Evolutionary conservation across 2,797 vertebrate species (phyloP), one percentile per base, ranked within the genome.

Genomic region (Urophycis tenuis): DNA sequence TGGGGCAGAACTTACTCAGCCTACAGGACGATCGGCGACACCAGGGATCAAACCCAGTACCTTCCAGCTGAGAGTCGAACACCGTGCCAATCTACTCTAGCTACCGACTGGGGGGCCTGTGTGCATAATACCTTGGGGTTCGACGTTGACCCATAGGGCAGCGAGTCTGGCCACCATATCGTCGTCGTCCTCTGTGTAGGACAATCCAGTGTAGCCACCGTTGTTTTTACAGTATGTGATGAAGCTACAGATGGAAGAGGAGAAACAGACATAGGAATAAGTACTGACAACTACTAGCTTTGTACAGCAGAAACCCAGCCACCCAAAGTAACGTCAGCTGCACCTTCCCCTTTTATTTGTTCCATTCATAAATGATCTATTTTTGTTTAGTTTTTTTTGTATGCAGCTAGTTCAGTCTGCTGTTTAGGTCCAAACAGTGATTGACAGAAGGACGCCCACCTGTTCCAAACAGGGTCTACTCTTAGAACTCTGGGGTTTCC

Each of bases 401-500:
- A n/a, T 41, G 39, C 39, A 41, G 39, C 39, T 39, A 10, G 36
- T 39, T 12, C 25, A 22, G 19, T 36, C 34, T 36, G 22, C 71
- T 34, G 1, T 30, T 9, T 29, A 30, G 25, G 15, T 3, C 36
- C 72, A 22, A 30, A 73, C 33, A 73, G 35, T 15, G 11, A 12
- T 12, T 72, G 19, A 35, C 5, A 70, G 2, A 39, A 70, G 30
- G 36, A 67, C 22, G 82, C 81, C 77, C 91, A 97, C 97, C 79
- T 83, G 72, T 78, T 84, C 97, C 97, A 99, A 84, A 90, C 87
- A 0, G 72, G 36, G 75, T 98, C 96, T 1, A 90, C 87, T 72
- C 81, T 85, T 79, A 99, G 92, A 83, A 97, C 93, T 0, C 81
- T 69, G 0, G 96, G 95, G 88, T 99, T 98, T 77, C 97, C 97